phyloP scores from a whole-genome alignment of 2,888 invertebrate species.

The Ochropacha duplaris region DNA sequence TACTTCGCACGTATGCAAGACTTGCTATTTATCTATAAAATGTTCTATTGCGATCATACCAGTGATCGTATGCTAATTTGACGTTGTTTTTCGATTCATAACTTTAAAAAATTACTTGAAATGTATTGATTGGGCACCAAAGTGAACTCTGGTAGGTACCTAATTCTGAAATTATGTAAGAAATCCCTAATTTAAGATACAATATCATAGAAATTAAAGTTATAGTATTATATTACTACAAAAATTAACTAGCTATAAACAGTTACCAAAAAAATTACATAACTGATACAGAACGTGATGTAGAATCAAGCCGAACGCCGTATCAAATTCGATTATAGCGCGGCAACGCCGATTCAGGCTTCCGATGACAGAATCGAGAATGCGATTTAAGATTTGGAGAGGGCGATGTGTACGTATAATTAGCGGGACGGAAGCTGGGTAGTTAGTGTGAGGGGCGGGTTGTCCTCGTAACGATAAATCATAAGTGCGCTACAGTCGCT shows the following conservation, averaged over 20 bases:
- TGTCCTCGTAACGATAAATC: slow-evolving; percentile 79
- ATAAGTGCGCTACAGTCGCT: slow-evolving; percentile 76
- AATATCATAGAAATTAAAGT: too few species aligned
- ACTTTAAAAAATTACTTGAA: background rate
- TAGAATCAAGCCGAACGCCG: slow-evolving; percentile 47
- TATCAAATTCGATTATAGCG: slow-evolving; percentile 53
- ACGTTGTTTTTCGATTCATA: background rate
- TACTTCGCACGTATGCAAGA: slow-evolving; percentile 53
- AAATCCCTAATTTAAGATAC: too few species aligned
- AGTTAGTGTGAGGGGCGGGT: slow-evolving; percentile 77
- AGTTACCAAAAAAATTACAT: slow-evolving; percentile 18
- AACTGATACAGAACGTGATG: slow-evolving; percentile 41
- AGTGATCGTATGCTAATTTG: slow-evolving; percentile 10
- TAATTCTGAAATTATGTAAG: too few species aligned
- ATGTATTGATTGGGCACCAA: background rate
- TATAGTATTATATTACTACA: too few species aligned
- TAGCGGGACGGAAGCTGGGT: slow-evolving; percentile 74
- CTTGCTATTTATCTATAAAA: slow-evolving; percentile 33
- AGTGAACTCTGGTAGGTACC: too few species aligned
- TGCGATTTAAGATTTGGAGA: slow-evolving; percentile 69
- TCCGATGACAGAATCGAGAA: slow-evolving; percentile 59
- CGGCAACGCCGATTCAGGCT: slow-evolving; percentile 42
- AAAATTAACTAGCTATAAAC: too few species aligned
- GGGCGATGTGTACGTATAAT: slow-evolving; percentile 70
- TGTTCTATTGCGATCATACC: slow-evolving; percentile 20